Conservation (phyloP, 2,888 invertebrate genomes). For the Mystacides longicornis region DNA sequence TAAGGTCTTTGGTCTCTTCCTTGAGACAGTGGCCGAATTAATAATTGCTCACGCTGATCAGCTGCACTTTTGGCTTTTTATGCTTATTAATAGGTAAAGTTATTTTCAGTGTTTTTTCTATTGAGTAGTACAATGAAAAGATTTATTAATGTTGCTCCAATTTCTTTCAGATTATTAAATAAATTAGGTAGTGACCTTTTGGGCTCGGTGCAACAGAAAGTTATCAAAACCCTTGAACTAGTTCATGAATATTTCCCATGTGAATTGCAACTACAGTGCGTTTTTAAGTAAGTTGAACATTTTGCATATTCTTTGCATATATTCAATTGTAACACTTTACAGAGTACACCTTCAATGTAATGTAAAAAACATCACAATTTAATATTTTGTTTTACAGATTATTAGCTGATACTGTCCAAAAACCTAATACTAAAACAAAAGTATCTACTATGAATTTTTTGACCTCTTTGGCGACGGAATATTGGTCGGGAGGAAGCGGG, state of each 20-base stretch:
- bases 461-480: constrained; percentile 58
- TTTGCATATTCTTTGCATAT: constrained; percentile 4
- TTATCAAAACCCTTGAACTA: constrained; percentile 76
- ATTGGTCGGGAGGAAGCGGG: constrained; percentile 48
- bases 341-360: background rate
- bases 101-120: background rate
- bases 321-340: background rate
- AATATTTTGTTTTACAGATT: constrained; percentile 46
- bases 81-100: constrained; percentile 67
- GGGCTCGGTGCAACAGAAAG: constrained; percentile 85
- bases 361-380: background rate
- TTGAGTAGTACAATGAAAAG: background rate
- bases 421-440: constrained; percentile 78
- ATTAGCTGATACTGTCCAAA: constrained; percentile 86
- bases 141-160: constrained; percentile 2
- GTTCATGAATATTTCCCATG: constrained; percentile 63
- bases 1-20: constrained; percentile 85
- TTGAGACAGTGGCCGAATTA: constrained; percentile 89
- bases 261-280: constrained; percentile 57
- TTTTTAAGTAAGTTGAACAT: constrained; percentile 49
- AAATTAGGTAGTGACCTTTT: constrained; percentile 88
- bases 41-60: constrained; percentile 80
- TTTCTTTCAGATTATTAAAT: constrained; percentile 57
- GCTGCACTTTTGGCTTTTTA: constrained; percentile 88
- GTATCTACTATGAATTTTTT: constrained; percentile 69